Base-by-base conservation (phyloP, 2,888 invertebrate species). In the Tetheella fluctuosa region DNA sequence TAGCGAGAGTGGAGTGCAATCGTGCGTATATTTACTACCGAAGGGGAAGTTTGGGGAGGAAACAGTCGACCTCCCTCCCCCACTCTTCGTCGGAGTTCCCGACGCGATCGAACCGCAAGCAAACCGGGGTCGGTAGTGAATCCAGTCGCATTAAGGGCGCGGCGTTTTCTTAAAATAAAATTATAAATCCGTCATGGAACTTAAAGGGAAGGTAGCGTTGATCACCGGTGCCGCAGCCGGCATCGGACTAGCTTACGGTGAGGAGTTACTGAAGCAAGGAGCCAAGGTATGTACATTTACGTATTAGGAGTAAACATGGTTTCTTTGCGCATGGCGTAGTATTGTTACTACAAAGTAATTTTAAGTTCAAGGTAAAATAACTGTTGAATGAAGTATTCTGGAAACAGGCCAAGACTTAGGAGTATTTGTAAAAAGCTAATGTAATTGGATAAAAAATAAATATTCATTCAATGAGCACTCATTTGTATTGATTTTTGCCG, bases 201-300 rank as follows among this genome's bases (percentile, higher is more conserved):
- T 96, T 67, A 96, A 95, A 85, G 96, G 96, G 68, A 96, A 95
- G 86, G 96, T 96, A 62, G 96, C 95, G 54, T 87, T 96, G 65
- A 94, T 96, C 60, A 96, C 96, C 28, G 96, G 96, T 37, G 96
- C 95, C 57, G 96, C 96, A 17, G 95, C 95, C 57, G 96, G 96
- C 60, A 95, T 96, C 70, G 96, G 96, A 1, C 93, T 95, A 64
- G 95, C 95, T n/a, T 96, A 95, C 77, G 95, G 95, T 74, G 95
- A 95, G 72, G 96, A 96, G 79, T 82, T 96, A 54, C 91, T 96
- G 64, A 95, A 95, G 77, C 95, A 95, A 76, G 96, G 96, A 70
- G 96, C 95, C 28, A 96, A 96, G 94, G 96, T 96, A 89, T 86
- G 85, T 48, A 1, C 48, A 10, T 48, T 48, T 48, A 48, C 17